phyloP scores from a whole-genome alignment of 2,113 vertebrate species.

The Orthonyx spaldingii region DNA sequence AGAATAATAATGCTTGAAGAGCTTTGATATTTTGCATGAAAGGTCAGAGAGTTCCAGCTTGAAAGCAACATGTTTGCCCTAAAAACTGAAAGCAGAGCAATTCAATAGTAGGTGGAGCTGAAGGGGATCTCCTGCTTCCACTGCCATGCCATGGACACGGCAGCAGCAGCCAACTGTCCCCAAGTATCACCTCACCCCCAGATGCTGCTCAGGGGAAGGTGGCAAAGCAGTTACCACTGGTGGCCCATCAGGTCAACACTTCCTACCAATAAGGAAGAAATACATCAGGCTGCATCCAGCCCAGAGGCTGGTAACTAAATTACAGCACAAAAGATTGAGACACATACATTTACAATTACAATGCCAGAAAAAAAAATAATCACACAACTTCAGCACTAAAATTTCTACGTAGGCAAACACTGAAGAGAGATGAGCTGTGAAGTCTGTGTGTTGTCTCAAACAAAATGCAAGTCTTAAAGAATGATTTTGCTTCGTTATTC shows the following conservation, averaged over 20 bases:
- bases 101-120: neutral
- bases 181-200: neutral
- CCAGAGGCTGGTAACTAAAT: neutral
- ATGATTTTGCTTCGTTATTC: neutral
- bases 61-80: neutral
- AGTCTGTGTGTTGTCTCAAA: neutral
- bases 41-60: neutral
- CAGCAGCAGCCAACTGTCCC: neutral
- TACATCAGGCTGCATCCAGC: neutral
- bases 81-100: neutral
- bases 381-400: neutral
- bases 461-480: neutral
- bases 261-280: neutral
- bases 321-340: neutral
- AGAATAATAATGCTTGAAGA: neutral
- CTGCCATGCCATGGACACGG: fast-evolving
- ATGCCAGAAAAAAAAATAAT: neutral
- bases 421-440: neutral
- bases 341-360: neutral
- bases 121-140: neutral
- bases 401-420: neutral
- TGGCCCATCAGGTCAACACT: neutral
- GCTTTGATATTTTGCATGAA: neutral
- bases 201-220: neutral
- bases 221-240: neutral